A percentile compares a stretch with the other conserved stretches of the same genome.
These are phyloP conservation scores for Diogma glabrata DNA, from an alignment of 2,888 invertebrate species.

Conservation along the genomic window DNA sequence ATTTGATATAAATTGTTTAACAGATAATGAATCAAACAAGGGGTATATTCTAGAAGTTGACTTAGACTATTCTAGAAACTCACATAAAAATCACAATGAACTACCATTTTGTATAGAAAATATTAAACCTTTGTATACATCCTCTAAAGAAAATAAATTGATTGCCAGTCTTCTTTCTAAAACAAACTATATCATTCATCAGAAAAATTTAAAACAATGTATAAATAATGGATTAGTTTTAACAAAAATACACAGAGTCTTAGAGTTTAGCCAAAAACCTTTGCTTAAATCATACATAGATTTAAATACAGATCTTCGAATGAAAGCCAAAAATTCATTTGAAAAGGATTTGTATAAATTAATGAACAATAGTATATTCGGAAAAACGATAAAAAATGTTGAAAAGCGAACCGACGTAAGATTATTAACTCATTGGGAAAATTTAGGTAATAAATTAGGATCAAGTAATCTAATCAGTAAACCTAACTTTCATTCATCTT, in stretches of 20 bases:
- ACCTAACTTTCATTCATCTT: too few species aligned
- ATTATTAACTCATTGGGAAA: too few species aligned
- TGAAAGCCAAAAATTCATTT: conserved; percentile 24
- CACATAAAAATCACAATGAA: not conserved
- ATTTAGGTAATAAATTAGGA: too few species aligned
- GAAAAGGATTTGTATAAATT: conserved; percentile 19
- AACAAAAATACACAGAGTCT: conserved; percentile 23
- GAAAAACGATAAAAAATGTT: too few species aligned
- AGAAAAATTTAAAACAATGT: conserved; percentile 22
- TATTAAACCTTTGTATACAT: too few species aligned
- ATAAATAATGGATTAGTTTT: conserved; percentile 13
- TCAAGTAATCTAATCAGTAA: too few species aligned
- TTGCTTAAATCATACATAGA: conserved; percentile 22
- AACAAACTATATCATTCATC: conserved; percentile 26
- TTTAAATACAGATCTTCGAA: conserved; percentile 26
- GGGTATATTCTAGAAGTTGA: not conserved
- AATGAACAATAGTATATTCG: conserved; percentile 8
- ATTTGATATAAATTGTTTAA: conserved; percentile 11
- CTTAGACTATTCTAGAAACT: not conserved
- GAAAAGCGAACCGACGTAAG: too few species aligned
- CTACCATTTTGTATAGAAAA: not conserved
- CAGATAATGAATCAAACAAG: not conserved
- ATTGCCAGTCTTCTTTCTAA: conserved; percentile 22
- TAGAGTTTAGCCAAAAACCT: conserved; percentile 25
- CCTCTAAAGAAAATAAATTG: conserved; percentile 23